Percentiles rank a stretch among this genome's conserved stretches.
These are phyloP conservation scores for Eupsilia transversa DNA, from an alignment of 2,888 invertebrate genomes.

Conservation along the genomic window DNA sequence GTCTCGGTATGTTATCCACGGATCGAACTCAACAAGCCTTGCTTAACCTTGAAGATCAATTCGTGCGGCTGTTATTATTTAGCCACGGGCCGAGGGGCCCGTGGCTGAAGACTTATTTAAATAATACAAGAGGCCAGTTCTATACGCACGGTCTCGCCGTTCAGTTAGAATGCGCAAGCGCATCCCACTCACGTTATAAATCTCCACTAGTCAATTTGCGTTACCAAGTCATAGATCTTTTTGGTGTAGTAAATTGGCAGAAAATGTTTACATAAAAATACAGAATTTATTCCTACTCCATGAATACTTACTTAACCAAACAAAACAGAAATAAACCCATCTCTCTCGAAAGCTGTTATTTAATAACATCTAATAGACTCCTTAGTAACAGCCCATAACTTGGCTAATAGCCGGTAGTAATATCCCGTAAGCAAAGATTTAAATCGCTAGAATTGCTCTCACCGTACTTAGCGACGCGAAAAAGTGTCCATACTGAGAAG, in stretches of 20 bases:
- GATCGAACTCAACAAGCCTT: too few relatives aligned
- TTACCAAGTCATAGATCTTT: neutral
- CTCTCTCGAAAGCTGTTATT: neutral
- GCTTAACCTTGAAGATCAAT: too few relatives aligned
- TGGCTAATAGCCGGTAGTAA: constrained; percentile 44
- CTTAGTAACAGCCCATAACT: constrained; percentile 36
- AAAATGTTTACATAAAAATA: neutral
- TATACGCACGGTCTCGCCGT: neutral
- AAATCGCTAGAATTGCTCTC: neutral
- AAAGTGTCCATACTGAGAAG: neutral
- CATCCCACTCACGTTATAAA: neutral
- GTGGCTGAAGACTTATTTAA: too few relatives aligned
- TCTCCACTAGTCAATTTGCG: neutral
- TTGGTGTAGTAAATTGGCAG: too few relatives aligned
- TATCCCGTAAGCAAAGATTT: constrained; percentile 2
- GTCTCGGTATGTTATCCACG: too few relatives aligned
- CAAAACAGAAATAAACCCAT: constrained; percentile 6
- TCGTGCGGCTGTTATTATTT: too few relatives aligned
- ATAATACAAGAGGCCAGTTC: neutral
- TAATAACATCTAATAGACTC: constrained; percentile 37
- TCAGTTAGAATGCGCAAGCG: neutral
- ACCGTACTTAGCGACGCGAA: neutral
- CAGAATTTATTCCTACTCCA: neutral
- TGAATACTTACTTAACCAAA: neutral
- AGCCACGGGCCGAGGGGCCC: too few relatives aligned